phyloP scores from a whole-genome alignment of 2,113 vertebrate species.

The Cyphomyrus plagiostoma region DNA sequence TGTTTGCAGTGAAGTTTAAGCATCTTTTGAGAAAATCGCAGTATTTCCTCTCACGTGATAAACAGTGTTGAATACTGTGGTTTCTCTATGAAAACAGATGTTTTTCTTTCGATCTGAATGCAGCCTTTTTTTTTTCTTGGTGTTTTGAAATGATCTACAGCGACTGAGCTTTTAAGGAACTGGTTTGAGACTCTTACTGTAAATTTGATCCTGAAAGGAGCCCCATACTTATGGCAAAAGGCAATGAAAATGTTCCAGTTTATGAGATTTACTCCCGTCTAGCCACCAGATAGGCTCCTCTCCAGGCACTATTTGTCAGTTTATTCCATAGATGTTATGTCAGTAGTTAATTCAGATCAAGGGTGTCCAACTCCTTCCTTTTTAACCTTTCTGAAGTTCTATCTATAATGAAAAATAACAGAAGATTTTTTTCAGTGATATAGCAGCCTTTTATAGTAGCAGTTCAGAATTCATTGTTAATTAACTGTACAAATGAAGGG shows the following conservation, averaged over 20 bases:
- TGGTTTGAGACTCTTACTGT: neutral
- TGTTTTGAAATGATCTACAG: neutral
- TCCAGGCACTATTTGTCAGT: neutral
- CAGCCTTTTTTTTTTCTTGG: neutral
- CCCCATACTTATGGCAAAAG: neutral
- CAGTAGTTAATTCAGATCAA: neutral
- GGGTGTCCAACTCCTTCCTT: neutral
- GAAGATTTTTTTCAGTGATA: neutral
- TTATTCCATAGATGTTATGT: neutral
- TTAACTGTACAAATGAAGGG: neutral
- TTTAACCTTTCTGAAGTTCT: neutral
- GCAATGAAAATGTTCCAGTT: neutral
- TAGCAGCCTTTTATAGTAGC: neutral
- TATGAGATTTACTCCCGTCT: neutral
- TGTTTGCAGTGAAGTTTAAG: neutral
- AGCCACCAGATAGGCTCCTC: neutral
- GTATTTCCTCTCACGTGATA: neutral
- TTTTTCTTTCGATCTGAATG: neutral
- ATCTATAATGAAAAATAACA: neutral
- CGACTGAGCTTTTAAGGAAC: neutral
- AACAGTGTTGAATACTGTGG: neutral
- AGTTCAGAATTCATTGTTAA: neutral
- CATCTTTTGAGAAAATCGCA: neutral
- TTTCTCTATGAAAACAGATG: neutral
- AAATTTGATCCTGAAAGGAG: neutral